Evolutionary conservation across 2,797 vertebrate genomes (phyloP), one percentile per base, ranked within the genome.

Genomic region (Moxostoma hubbsi): DNA sequence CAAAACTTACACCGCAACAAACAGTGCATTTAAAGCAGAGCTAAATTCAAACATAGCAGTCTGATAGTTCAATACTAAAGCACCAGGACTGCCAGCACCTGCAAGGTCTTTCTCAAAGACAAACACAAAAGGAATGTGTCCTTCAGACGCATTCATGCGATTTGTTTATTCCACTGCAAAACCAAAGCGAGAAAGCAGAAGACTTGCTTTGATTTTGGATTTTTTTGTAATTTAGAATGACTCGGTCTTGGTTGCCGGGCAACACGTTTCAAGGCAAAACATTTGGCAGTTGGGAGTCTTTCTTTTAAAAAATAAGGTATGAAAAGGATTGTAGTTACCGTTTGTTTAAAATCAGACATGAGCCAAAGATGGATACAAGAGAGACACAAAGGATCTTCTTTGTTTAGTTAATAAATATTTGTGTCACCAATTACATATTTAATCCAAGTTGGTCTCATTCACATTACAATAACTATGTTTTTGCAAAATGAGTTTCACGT

Each of bases 191-290:
- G 36, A 58, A 13, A 13, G 15, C 16, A 5, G 46, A 58, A 16
- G 36, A 13, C n/a, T 24, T 59, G 67, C 67, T 61, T 18, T 67
- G 15, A 6, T 61, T 57, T 18, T 43, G 73, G 36, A 36, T 7
- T 13, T 81, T 81, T 68, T 68, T 75, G 75, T 43, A 84, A 81
- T 67, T 87, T 75, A 87, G 88, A 90, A 86, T 81, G 85, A 86
- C 89, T 86, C 88, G 90, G 89, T 91, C 90, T 93, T 92, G 90
- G 95, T 96, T 96, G 94, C 94, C 92, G 88, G 91, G 95, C 87
- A 91, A 95, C 94, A 74, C 7, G 58, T 81, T 62, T 74, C 84
- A 82, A 84, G 59, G 16, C 36, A 36, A 36, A 36, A 36, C 4
- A 36, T 36, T 36, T 36, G 36, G 36, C 86, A 82, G 80, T 84